phyloP scores from a whole-genome alignment of 2,888 invertebrate species.

The Synanthedon andrenaeformis region DNA sequence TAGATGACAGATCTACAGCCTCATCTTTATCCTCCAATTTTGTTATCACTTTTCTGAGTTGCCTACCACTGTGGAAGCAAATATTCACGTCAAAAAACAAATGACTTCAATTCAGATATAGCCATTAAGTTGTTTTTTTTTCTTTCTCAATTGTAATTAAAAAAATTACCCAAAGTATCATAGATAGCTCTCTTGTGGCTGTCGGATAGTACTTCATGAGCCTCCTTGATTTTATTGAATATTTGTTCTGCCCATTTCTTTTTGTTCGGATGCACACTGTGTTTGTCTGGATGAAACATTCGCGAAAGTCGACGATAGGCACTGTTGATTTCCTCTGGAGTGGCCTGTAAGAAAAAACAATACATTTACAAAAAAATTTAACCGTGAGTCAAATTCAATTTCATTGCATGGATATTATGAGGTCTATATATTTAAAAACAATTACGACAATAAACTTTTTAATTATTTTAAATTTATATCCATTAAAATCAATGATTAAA shows the following conservation, averaged over 20 bases:
- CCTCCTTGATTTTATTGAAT: conserved; percentile 93
- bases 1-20: no score
- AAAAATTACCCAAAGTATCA: conserved; percentile 74
- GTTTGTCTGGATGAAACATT: conserved; percentile 98
- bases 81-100: no score
- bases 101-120: no score
- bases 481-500: no score
- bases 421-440: not conserved
- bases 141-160: no score
- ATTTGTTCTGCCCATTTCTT: conserved; percentile 92
- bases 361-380: conserved; percentile 1
- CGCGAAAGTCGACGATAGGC: conserved; percentile 92
- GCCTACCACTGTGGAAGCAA: no score
- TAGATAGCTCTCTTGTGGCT: conserved; percentile 95
- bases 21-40: no score
- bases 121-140: no score
- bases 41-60: no score
- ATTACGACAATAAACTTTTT: not conserved
- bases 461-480: no score
- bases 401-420: not conserved
- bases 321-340: conserved; percentile 91
- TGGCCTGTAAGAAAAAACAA: conserved; percentile 75
- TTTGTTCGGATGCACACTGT: conserved; percentile 80
- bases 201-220: conserved; percentile 95
- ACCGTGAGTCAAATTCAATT: not conserved